Evolutionary conservation across 2,888 invertebrate species (phyloP).

Genomic region (Norana najaformis): DNA sequence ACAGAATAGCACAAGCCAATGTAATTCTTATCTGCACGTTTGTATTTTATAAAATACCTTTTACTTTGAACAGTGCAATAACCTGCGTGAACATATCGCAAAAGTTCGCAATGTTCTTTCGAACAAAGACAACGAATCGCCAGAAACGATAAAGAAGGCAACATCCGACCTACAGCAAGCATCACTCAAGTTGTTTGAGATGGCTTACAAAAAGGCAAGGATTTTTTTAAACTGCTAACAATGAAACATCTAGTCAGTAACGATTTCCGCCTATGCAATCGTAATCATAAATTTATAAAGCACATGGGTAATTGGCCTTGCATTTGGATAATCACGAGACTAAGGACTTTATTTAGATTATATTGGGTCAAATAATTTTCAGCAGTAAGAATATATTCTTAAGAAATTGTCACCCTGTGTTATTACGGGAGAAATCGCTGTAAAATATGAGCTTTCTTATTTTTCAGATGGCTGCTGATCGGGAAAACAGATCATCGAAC

Average conservation of each 20-base stretch:
- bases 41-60: background rate
- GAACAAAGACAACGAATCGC: slow-evolving; percentile 86
- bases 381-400: background rate
- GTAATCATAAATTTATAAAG: no score
- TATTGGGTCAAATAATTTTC: background rate
- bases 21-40: background rate
- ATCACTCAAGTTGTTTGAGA: slow-evolving; percentile 95
- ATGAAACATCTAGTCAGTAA: background rate
- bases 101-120: slow-evolving; percentile 81
- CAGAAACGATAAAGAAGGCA: slow-evolving; percentile 85
- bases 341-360: no score
- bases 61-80: slow-evolving; percentile 74
- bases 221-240: background rate
- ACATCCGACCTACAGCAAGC: slow-evolving; percentile 89
- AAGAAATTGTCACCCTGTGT: background rate
- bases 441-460: background rate
- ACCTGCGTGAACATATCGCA: slow-evolving; percentile 80
- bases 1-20: no score
- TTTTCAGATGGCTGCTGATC: slow-evolving; percentile 19
- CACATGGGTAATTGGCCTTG: background rate
- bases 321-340: no score
- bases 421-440: background rate
- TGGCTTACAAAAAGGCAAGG: slow-evolving; percentile 98
- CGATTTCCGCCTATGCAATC: background rate
- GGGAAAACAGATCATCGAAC: background rate